phyloP scores from a whole-genome alignment of 2,113 vertebrate genomes.

The Oriolus oriolus region DNA sequence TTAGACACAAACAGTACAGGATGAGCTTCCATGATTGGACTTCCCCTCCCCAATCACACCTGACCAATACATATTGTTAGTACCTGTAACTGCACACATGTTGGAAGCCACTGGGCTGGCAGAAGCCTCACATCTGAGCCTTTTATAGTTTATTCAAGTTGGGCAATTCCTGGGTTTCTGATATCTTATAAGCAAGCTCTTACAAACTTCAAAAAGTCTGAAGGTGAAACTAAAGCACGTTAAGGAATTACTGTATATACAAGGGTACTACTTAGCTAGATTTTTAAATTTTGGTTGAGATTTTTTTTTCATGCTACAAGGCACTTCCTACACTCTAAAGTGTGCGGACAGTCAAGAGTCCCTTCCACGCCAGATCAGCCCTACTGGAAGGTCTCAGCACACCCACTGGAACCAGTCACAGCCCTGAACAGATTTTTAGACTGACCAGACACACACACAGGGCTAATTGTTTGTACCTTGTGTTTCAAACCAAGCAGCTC shows the following conservation, averaged over 20 bases:
- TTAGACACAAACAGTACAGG: not conserved
- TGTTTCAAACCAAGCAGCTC: not conserved
- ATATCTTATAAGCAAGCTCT: not conserved
- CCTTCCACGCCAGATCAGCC: not conserved
- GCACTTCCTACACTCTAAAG: not conserved
- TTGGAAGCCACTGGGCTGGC: not conserved
- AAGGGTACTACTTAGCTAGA: not conserved
- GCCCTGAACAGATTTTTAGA: not conserved
- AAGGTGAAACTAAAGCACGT: not conserved
- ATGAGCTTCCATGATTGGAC: not conserved
- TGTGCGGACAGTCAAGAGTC: not conserved
- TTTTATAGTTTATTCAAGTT: not conserved
- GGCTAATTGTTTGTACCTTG: not conserved
- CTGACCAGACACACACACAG: not conserved
- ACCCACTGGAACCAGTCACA: not conserved
- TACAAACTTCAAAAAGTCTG: not conserved
- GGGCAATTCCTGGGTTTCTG: not conserved
- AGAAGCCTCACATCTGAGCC: not conserved
- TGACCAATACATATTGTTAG: not conserved
- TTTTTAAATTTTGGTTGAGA: not conserved
- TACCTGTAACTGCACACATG: not conserved
- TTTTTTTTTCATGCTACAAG: not conserved
- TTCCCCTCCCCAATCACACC: not conserved
- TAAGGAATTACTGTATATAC: not conserved
- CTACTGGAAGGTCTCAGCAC: not conserved